Conservation (phyloP, 2,888 invertebrate genomes). For the Leptopilina myrica region DNA sequence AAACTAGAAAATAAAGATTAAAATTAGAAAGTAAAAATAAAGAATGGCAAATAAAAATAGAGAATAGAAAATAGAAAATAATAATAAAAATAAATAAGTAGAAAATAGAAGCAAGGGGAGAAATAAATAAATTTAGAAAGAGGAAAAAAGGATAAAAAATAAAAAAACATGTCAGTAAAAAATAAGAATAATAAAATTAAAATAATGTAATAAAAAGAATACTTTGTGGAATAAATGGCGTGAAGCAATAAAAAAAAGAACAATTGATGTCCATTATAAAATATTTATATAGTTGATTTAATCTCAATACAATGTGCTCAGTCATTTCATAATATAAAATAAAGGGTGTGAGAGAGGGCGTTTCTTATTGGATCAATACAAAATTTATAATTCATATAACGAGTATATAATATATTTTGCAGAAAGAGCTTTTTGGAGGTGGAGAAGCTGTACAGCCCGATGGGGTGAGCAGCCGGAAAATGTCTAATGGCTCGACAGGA, state of each 20-base stretch:
- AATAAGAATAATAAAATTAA: too few relatives aligned
- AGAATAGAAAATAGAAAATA: too few relatives aligned
- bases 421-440: constrained; percentile 88
- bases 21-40: too few relatives aligned
- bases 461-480: constrained; percentile 87
- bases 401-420: constrained; percentile 69
- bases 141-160: too few relatives aligned
- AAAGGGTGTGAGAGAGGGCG: not conserved
- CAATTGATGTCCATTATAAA: not conserved
- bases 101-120: too few relatives aligned
- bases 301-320: not conserved
- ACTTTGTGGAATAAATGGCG: not conserved
- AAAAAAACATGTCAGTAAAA: too few relatives aligned
- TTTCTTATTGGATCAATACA: not conserved
- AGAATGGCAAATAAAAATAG: too few relatives aligned
- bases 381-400: constrained; percentile 13
- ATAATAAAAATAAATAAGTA: too few relatives aligned
- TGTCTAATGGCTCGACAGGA: constrained; percentile 90
- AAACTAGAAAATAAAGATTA: too few relatives aligned
- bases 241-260: too few relatives aligned
- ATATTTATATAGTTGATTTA: not conserved
- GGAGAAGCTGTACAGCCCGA: constrained; percentile 77
- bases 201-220: not conserved
- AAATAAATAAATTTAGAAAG: not conserved
- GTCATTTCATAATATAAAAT: too few relatives aligned